phyloP scores from a whole-genome alignment of 1,140 invertebrate species.

The Maconellicoccus hirsutus region DNA sequence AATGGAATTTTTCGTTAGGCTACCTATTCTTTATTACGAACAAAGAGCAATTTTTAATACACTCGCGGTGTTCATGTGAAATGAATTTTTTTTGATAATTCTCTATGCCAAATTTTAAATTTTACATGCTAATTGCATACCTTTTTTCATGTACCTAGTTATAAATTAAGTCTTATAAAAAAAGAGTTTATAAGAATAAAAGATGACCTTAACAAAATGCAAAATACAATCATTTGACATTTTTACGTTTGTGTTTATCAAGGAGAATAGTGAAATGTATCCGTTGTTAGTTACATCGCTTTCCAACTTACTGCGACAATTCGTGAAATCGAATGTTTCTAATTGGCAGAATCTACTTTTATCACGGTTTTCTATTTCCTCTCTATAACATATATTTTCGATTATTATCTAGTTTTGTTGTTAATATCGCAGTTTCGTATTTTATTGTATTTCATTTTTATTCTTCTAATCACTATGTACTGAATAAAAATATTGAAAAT shows the following conservation, averaged over 20 bases:
- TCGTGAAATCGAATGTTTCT: not conserved
- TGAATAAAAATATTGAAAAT: too few relatives aligned
- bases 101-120: not conserved
- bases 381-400: not conserved
- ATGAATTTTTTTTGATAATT: not conserved
- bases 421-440: not conserved
- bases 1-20: conserved; percentile 16
- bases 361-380: not conserved
- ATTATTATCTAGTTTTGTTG: not conserved
- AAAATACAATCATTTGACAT: too few relatives aligned
- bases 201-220: too few relatives aligned
- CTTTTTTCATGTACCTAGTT: too few relatives aligned
- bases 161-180: too few relatives aligned
- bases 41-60: too few relatives aligned
- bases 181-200: too few relatives aligned
- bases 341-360: conserved; percentile 9
- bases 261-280: not conserved
- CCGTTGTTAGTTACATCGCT: not conserved
- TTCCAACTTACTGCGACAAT: conserved; percentile 2
- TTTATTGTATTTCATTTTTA: too few relatives aligned
- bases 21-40: not conserved
- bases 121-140: not conserved
- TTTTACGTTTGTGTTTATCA: too few relatives aligned
- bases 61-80: too few relatives aligned
- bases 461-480: too few relatives aligned